These are phyloP conservation scores for Rousettus madagascariensis DNA, from an alignment of 2,797 vertebrate genomes.

Conservation along the genomic window DNA sequence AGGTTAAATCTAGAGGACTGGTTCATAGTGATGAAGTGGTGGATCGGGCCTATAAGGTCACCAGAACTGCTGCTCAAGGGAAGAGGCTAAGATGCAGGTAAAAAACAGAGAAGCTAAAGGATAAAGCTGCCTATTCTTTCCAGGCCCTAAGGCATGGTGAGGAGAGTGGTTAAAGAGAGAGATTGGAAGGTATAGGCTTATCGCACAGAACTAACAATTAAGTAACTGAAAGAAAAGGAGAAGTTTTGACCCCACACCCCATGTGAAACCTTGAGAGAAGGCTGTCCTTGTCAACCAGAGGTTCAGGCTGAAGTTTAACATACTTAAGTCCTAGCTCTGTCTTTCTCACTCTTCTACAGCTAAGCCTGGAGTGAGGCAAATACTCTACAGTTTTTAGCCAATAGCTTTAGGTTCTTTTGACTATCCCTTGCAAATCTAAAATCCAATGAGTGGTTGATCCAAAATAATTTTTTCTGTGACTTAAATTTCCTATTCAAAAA, in stretches of 20 bases:
- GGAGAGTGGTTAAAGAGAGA: not conserved
- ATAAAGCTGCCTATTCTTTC: not conserved
- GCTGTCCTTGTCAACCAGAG: not conserved
- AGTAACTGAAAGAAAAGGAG: not conserved
- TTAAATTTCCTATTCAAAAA: constrained; percentile 11
- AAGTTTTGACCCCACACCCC: not conserved
- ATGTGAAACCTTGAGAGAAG: not conserved
- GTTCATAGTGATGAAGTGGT: not conserved
- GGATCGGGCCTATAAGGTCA: not conserved
- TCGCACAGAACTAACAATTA: not conserved
- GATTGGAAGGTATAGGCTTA: not conserved
- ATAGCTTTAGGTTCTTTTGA: not conserved
- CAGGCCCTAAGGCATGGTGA: not conserved
- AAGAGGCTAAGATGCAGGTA: not conserved
- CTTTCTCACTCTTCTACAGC: not conserved
- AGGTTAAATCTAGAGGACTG: not conserved
- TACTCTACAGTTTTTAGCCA: not conserved
- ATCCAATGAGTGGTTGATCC: not conserved
- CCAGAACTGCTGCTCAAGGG: not conserved
- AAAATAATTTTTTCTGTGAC: not conserved
- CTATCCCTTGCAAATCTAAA: not conserved
- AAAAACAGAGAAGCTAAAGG: not conserved
- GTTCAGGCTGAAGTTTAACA: not conserved
- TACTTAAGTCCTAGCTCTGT: not conserved
- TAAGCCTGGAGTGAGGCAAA: not conserved